These are phyloP conservation scores for Naja naja DNA, from an alignment of 2,113 vertebrate species.

Conservation along the genomic window DNA sequence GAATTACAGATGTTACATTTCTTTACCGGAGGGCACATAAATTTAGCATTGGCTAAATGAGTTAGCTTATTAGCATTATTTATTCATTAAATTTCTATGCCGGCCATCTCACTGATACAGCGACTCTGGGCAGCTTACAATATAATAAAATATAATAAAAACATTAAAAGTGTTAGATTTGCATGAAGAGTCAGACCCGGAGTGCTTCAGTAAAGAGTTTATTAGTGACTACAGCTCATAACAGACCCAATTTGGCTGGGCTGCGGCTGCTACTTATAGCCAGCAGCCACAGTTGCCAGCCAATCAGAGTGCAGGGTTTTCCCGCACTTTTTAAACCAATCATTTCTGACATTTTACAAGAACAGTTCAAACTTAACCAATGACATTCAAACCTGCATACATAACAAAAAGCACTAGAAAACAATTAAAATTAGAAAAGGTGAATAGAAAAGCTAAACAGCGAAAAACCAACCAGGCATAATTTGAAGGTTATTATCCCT, in stretches of 20 bases:
- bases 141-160: not conserved
- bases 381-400: too few species aligned
- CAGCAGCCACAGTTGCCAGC: too few species aligned
- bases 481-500: not conserved
- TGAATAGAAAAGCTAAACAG: not conserved
- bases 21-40: not conserved
- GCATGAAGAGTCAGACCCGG: too few species aligned
- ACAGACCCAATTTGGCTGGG: too few species aligned
- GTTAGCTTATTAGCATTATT: not conserved
- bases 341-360: too few species aligned
- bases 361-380: too few species aligned
- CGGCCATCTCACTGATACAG: not conserved
- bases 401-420: not conserved
- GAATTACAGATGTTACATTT: not conserved
- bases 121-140: not conserved
- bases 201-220: too few species aligned
- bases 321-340: too few species aligned
- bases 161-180: too few species aligned
- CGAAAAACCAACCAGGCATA: not conserved
- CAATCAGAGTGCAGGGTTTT: too few species aligned
- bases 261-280: too few species aligned
- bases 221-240: too few species aligned
- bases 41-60: not conserved
- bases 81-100: not conserved
- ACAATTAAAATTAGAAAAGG: not conserved